Conservation (phyloP, 2,888 invertebrate genomes). For the Lycophotia porphyrea region DNA sequence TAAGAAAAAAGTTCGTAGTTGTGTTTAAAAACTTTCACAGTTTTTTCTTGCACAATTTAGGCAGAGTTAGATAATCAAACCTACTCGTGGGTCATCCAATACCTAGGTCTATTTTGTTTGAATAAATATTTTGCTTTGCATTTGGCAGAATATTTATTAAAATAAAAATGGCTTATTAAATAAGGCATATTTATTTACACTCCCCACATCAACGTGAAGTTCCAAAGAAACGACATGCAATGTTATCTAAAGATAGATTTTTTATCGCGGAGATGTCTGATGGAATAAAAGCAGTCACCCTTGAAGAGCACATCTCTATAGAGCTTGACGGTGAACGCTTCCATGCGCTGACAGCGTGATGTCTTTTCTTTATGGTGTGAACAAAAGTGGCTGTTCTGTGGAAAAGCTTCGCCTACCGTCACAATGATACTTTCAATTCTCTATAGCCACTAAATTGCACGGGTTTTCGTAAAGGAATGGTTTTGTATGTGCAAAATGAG, state of each 20-base stretch:
- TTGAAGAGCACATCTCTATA: slow-evolving; percentile 59
- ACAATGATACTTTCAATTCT: slow-evolving; percentile 24
- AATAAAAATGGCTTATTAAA: too few species aligned
- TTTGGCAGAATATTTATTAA: too few species aligned
- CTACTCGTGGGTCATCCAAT: neutral
- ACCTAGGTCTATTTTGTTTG: neutral
- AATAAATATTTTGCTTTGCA: slow-evolving; percentile 5
- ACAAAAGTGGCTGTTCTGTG: slow-evolving; percentile 71
- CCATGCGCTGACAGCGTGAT: slow-evolving; percentile 61
- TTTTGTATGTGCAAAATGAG: neutral
- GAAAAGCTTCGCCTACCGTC: slow-evolving; percentile 33
- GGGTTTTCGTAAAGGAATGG: neutral
- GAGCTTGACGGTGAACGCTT: slow-evolving; percentile 47
- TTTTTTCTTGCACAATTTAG: neutral
- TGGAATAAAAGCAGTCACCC: slow-evolving; percentile 56
- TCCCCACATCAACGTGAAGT: slow-evolving; percentile 4
- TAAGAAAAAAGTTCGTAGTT: neutral
- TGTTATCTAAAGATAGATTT: slow-evolving; percentile 48
- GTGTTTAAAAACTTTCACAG: neutral
- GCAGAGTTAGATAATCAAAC: neutral
- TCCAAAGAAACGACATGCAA: slow-evolving; percentile 49
- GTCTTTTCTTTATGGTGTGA: slow-evolving; percentile 71
- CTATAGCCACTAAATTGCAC: slow-evolving; percentile 10
- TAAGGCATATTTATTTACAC: neutral
- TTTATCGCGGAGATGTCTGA: slow-evolving; percentile 50